Evolutionary conservation across 2,888 invertebrate genomes (phyloP).

Genomic region (Aethes cnicana): DNA sequence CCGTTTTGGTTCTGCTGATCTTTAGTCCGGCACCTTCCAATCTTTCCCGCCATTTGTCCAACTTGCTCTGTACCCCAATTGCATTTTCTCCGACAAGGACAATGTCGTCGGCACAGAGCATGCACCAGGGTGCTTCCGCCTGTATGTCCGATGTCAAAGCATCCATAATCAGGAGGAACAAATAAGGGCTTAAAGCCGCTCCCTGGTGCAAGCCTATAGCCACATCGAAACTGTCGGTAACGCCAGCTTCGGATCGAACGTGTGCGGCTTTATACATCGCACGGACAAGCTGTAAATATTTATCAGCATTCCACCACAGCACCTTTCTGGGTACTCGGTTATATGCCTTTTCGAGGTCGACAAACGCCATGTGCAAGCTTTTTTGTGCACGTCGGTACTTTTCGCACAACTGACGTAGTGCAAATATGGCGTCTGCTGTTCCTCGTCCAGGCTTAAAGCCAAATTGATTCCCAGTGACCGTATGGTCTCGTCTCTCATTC

Average conservation of each 20-base stretch:
- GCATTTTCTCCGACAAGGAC: background rate
- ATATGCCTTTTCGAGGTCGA: conserved; percentile 17
- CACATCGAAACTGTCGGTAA: background rate
- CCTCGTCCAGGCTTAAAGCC: conserved; percentile 7
- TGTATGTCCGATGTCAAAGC: background rate
- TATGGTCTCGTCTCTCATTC: background rate
- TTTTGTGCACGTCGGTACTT: background rate
- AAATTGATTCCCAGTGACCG: conserved; percentile 10
- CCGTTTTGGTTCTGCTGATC: too few species aligned
- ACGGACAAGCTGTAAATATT: background rate
- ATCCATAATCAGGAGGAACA: background rate
- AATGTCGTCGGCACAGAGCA: conserved; percentile 6
- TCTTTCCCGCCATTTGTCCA: too few species aligned
- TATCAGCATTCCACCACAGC: background rate
- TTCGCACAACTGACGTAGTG: conserved; percentile 6
- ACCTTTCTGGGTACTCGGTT: background rate
- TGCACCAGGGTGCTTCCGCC: background rate
- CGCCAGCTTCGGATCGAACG: background rate
- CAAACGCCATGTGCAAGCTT: background rate
- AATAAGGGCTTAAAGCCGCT: too few species aligned
- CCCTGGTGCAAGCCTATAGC: too few species aligned
- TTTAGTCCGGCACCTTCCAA: too few species aligned
- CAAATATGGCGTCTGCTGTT: conserved; percentile 13
- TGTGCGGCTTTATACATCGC: background rate
- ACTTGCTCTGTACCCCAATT: too few species aligned